Conservation (phyloP, 2,797 vertebrate genomes). For the Acanthis flammea region DNA sequence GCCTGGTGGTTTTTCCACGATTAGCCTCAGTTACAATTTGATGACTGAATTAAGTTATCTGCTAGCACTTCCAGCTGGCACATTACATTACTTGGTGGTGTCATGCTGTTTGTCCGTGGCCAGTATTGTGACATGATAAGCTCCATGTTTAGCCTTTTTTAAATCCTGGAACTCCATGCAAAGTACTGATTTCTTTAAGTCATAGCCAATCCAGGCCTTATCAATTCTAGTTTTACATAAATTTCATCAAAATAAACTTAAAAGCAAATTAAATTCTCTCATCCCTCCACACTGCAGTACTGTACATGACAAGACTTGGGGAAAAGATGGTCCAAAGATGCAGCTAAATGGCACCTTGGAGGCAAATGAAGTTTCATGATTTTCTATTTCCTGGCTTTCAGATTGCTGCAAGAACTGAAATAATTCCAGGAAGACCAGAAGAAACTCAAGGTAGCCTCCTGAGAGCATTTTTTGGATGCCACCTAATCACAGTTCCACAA, state of each 20-base stretch:
- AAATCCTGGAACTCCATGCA: background rate
- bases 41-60: constrained; percentile 64
- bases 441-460: background rate
- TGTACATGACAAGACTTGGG: background rate
- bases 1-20: constrained; percentile 27
- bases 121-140: constrained; percentile 33
- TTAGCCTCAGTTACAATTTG: constrained; percentile 48
- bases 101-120: constrained; percentile 52
- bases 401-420: background rate
- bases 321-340: background rate
- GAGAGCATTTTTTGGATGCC: background rate
- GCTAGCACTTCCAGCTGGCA: constrained; percentile 66
- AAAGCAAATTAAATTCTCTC: background rate
- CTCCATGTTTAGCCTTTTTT: constrained; percentile 11
- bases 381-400: background rate
- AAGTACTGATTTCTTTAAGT: background rate
- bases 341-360: background rate
- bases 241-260: background rate
- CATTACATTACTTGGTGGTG: constrained; percentile 22
- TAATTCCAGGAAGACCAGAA: background rate
- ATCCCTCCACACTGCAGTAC: background rate
- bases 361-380: background rate
- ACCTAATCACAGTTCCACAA: background rate
- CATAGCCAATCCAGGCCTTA: background rate
- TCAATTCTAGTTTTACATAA: background rate